Evolutionary conservation across 2,888 invertebrate species (phyloP).

Genomic region (Arctia plantaginis): DNA sequence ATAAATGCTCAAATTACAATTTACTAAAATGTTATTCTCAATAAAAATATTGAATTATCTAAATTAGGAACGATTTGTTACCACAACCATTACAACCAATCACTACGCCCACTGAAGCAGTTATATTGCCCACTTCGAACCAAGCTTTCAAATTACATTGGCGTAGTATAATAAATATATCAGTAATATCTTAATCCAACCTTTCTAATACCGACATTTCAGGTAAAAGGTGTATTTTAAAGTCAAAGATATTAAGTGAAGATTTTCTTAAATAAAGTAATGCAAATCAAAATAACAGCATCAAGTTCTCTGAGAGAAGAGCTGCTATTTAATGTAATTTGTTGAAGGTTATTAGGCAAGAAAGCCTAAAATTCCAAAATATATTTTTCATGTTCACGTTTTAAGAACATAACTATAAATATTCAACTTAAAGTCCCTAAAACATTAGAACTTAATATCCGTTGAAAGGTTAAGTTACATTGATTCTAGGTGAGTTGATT

Average conservation of each 20-base stretch:
- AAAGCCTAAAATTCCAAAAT: not conserved
- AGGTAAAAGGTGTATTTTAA: slow-evolving; percentile 26
- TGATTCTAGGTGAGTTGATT: not conserved
- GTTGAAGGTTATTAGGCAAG: not conserved
- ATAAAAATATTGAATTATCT: slow-evolving; percentile 53
- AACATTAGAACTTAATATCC: not conserved
- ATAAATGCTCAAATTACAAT: slow-evolving; percentile 17
- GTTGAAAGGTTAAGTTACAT: slow-evolving; percentile 1
- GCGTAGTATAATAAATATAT: slow-evolving; percentile 26
- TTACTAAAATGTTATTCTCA: slow-evolving; percentile 27
- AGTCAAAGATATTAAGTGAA: slow-evolving; percentile 2
- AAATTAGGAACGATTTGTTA: slow-evolving; percentile 49
- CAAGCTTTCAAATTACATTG: slow-evolving; percentile 23
- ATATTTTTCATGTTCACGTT: not conserved
- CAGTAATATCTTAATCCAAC: slow-evolving; percentile 37
- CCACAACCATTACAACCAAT: slow-evolving; percentile 45
- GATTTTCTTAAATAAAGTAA: not conserved
- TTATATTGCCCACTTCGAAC: slow-evolving; percentile 25
- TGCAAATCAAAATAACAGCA: not conserved
- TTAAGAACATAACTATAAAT: not conserved
- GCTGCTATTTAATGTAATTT: no score
- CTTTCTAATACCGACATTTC: slow-evolving; percentile 28
- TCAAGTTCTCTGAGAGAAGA: not conserved
- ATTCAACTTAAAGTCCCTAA: not conserved
- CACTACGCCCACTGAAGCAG: slow-evolving; percentile 43